phyloP scores from a whole-genome alignment of 2,888 invertebrate genomes.

The Orgyia antiqua region DNA sequence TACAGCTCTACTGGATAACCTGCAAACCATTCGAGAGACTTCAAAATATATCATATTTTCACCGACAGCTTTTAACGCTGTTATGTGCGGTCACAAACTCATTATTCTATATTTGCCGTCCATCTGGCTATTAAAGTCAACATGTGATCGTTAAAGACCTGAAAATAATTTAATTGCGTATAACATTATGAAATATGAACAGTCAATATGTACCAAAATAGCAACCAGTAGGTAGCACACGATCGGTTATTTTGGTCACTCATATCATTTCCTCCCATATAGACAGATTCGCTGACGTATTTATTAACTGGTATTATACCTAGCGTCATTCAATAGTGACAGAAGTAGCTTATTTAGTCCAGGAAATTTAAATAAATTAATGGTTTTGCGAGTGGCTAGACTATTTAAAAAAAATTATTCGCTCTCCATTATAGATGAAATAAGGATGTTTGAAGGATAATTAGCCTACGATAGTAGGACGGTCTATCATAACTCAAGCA shows the following conservation, averaged over 20 bases:
- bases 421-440: no score
- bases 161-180: conserved; percentile 24
- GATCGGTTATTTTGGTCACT: conserved; percentile 26
- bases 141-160: conserved; percentile 14
- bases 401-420: no score
- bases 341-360: conserved; percentile 7
- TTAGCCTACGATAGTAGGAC: no score
- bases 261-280: conserved; percentile 23
- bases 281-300: conserved; percentile 19
- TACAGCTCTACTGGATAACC: no score
- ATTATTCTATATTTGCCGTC: conserved; percentile 13
- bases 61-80: not conserved
- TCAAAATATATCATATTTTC: not conserved
- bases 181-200: conserved; percentile 25
- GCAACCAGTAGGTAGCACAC: conserved; percentile 16
- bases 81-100: conserved; percentile 11
- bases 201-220: conserved; percentile 31
- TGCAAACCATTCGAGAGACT: no score
- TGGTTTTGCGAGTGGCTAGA: no score
- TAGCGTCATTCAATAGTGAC: conserved; percentile 11
- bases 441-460: no score
- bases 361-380: no score
- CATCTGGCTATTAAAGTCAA: conserved; percentile 8
- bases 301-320: conserved; percentile 17
- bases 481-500: no score